These are phyloP conservation scores for Phania funesta DNA, from an alignment of 2,888 invertebrate species.

Conservation along the genomic window DNA sequence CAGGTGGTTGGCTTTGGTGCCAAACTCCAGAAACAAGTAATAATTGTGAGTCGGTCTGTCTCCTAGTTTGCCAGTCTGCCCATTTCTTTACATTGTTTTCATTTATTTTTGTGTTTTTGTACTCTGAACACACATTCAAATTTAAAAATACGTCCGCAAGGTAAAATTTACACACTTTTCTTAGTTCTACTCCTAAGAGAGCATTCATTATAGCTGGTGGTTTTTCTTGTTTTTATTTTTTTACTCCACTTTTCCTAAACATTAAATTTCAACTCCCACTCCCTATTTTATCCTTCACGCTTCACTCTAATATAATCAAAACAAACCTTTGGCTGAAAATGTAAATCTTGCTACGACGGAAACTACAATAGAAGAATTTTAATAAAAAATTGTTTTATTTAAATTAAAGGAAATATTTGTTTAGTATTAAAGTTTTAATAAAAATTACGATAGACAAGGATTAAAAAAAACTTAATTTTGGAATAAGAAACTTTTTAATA, in stretches of 20 bases:
- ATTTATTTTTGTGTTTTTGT: background rate
- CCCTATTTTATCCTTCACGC: background rate
- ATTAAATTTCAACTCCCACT: slow-evolving; percentile 21
- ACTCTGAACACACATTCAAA: slow-evolving; percentile 37
- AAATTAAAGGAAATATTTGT: background rate
- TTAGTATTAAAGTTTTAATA: background rate
- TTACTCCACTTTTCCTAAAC: background rate
- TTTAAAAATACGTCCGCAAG: slow-evolving; percentile 43
- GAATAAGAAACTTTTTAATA: no score
- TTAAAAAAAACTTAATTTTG: no score
- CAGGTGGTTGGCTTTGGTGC: slow-evolving; percentile 64
- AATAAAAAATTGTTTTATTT: background rate
- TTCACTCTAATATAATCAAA: slow-evolving; percentile 20
- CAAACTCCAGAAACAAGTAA: slow-evolving; percentile 42
- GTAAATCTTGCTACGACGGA: slow-evolving; percentile 1
- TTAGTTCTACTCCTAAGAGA: slow-evolving; percentile 10
- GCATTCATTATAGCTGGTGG: slow-evolving; percentile 2
- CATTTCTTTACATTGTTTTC: background rate
- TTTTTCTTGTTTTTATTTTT: background rate
- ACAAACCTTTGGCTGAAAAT: background rate
- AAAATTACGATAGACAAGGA: background rate
- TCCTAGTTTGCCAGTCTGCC: background rate
- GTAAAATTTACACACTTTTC: slow-evolving; percentile 48
- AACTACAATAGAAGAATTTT: background rate
- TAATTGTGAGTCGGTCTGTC: slow-evolving; percentile 9